Percentiles rank a stretch among this genome's conserved stretches.
These are phyloP conservation scores for Cataglyphis altisquamis DNA, from an alignment of 2,888 invertebrate species.

Conservation along the genomic window DNA sequence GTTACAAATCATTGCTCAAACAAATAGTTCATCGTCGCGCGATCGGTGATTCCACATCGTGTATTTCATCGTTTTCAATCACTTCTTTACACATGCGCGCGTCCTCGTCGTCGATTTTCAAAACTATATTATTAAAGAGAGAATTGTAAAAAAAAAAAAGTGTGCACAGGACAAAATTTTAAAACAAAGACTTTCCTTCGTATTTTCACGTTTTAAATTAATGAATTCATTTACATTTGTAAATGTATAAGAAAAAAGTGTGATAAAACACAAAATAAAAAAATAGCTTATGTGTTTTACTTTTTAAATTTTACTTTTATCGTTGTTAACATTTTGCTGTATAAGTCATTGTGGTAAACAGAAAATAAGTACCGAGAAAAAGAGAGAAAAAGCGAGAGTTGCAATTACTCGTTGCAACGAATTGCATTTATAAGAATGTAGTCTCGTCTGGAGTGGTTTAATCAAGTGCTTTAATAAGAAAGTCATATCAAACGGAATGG, in stretches of 20 bases:
- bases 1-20: constrained; percentile 21
- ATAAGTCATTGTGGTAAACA: constrained; percentile 23
- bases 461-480: constrained; percentile 46
- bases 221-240: neutral
- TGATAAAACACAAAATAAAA: neutral
- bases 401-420: constrained; percentile 11
- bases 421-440: constrained; percentile 35
- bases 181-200: neutral
- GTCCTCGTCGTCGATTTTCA: neutral
- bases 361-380: neutral
- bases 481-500: constrained; percentile 3
- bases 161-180: neutral
- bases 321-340: neutral
- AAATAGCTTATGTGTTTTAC: neutral
- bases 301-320: neutral
- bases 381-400: neutral
- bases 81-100: constrained; percentile 9
- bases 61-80: constrained; percentile 30
- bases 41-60: constrained; percentile 16
- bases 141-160: neutral
- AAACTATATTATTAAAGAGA: neutral
- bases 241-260: neutral
- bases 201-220: constrained; percentile 7
- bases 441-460: constrained; percentile 16
- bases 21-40: constrained; percentile 3